Conservation (phyloP, 2,888 invertebrate species). For the Thecocarcelia acutangulata region DNA sequence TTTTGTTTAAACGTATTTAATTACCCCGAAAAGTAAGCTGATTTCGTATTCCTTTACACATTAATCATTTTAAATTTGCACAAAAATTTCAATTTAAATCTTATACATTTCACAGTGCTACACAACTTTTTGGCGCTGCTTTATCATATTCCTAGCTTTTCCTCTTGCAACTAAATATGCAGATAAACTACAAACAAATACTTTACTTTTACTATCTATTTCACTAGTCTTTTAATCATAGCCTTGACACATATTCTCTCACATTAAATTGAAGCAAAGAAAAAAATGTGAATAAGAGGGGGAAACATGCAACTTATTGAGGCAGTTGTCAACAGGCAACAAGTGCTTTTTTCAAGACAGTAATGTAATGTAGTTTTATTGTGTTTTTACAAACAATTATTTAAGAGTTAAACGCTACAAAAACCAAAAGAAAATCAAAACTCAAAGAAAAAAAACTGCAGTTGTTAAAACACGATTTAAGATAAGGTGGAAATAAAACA, state of each 20-base stretch:
- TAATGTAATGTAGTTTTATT: too few relatives aligned
- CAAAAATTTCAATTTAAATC: conserved; percentile 25
- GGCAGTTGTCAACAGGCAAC: conserved; percentile 24
- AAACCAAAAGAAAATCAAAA: not conserved
- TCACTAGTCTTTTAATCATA: conserved; percentile 43
- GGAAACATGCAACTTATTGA: conserved; percentile 1
- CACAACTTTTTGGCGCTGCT: not conserved
- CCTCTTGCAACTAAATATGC: not conserved
- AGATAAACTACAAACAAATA: not conserved
- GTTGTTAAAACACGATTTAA: conserved; percentile 58
- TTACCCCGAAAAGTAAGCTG: conserved; percentile 6
- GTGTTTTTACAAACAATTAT: conserved; percentile 34
- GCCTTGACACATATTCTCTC: conserved; percentile 68
- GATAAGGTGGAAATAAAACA: conserved; percentile 50
- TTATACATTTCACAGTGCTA: not conserved
- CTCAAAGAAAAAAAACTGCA: conserved; percentile 1
- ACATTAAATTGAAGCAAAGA: conserved; percentile 19
- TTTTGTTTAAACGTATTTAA: conserved; percentile 12
- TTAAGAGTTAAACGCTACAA: conserved; percentile 22
- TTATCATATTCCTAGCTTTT: conserved; percentile 1
- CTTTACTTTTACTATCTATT: conserved; percentile 36
- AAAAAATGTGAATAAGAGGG: conserved; percentile 21
- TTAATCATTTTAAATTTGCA: not conserved
- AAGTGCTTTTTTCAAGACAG: not conserved
- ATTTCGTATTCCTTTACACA: not conserved